A percentile compares a stretch with the other conserved stretches of the same genome.
Evolutionary conservation across 2,797 vertebrate species (phyloP).

Genomic region (Bradypodion pumilum): DNA sequence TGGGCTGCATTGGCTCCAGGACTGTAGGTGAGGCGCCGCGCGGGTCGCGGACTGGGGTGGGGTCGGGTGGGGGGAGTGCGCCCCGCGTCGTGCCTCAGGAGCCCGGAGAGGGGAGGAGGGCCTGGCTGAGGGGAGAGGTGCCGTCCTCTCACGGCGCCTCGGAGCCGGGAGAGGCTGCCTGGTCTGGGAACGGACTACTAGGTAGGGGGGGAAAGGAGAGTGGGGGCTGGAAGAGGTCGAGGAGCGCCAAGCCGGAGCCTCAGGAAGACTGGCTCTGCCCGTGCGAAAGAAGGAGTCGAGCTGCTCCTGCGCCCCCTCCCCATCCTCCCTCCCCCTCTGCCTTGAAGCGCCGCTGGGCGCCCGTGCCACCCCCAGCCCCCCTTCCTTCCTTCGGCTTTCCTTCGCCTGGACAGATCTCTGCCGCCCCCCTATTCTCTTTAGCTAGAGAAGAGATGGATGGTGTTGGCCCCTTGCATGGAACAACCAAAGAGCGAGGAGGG

Average conservation of each 20-base stretch:
- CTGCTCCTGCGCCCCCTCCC: neutral
- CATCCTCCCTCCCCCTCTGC: neutral
- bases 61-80: neutral
- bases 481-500: conserved; percentile 35
- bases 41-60: conserved; percentile 51
- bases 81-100: too few species aligned
- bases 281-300: neutral
- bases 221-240: too few species aligned
- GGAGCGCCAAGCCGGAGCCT: too few species aligned
- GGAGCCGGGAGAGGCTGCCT: too few species aligned
- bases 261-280: neutral
- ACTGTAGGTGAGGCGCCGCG: conserved; percentile 82
- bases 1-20: conserved; percentile 83
- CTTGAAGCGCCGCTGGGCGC: neutral
- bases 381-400: neutral
- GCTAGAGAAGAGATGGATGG: neutral
- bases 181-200: too few species aligned
- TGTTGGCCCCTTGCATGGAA: neutral
- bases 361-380: too few species aligned
- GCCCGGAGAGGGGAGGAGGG: too few species aligned
- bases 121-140: neutral
- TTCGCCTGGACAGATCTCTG: neutral
- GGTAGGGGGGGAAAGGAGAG: too few species aligned
- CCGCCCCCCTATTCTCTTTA: too few species aligned
- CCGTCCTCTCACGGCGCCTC: too few species aligned